Conservation (phyloP, 2,113 vertebrate genomes). For the Balaeniceps rex region DNA sequence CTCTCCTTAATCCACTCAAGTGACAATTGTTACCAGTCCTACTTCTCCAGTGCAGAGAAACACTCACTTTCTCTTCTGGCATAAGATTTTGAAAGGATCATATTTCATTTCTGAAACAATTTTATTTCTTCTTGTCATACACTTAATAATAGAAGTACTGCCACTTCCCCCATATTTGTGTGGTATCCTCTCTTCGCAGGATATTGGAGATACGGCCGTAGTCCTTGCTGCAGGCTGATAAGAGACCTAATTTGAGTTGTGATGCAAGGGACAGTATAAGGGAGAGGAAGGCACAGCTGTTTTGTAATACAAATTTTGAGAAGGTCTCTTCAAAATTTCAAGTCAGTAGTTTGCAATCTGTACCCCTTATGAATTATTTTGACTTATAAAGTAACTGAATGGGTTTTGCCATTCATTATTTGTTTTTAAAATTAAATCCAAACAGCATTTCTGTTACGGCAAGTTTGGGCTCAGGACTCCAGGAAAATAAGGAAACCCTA, state of each 20-base stretch:
- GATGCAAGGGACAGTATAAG: neutral
- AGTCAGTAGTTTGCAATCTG: neutral
- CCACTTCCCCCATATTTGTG: neutral
- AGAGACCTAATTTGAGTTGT: neutral
- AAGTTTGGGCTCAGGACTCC: neutral
- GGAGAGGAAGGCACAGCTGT: neutral
- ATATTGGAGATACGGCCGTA: rapidly evolving
- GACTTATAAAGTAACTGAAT: neutral
- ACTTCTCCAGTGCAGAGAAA: neutral
- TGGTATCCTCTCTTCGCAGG: neutral
- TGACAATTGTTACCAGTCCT: neutral
- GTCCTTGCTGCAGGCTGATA: neutral
- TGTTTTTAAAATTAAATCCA: neutral
- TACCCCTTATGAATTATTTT: neutral
- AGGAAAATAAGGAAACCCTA: neutral
- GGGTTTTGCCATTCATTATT: neutral
- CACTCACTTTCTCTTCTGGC: neutral
- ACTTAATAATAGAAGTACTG: neutral
- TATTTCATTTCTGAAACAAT: neutral
- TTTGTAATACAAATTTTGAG: neutral
- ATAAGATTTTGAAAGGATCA: neutral
- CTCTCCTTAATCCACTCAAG: neutral
- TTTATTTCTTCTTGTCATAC: neutral
- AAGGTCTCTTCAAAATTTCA: neutral
- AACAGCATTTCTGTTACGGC: neutral